A percentile compares a stretch with the other conserved stretches of the same genome.
These are phyloP conservation scores for Pasiphila rectangulata DNA, from an alignment of 2,888 invertebrate genomes.

Conservation along the genomic window DNA sequence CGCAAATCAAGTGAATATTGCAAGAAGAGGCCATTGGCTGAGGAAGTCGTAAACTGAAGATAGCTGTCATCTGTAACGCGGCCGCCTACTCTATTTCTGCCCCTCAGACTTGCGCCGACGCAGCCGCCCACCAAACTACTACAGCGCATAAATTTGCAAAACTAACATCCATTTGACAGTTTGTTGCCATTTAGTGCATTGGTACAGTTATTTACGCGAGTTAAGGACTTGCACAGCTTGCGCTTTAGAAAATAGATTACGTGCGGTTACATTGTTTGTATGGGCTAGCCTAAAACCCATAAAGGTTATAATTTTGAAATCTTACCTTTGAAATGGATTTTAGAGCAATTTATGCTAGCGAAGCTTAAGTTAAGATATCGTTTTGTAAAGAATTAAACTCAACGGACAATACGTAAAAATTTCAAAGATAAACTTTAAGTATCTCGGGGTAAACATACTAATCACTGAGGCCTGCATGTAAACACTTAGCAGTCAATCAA, in stretches of 20 bases:
- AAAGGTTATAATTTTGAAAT: too few relatives aligned
- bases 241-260: constrained; percentile 20
- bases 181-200: constrained; percentile 47
- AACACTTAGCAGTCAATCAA: constrained; percentile 20
- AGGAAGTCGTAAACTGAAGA: constrained; percentile 77
- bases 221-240: constrained; percentile 18
- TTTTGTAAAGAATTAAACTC: too few relatives aligned
- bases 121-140: constrained; percentile 50
- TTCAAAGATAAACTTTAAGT: too few relatives aligned
- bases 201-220: constrained; percentile 33
- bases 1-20: constrained; percentile 23
- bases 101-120: constrained; percentile 56
- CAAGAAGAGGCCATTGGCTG: constrained; percentile 70
- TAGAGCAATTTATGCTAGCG: too few relatives aligned
- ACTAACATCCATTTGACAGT: constrained; percentile 53
- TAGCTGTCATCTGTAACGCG: constrained; percentile 74
- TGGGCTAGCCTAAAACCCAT: too few relatives aligned
- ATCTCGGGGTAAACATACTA: background rate
- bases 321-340: too few relatives aligned
- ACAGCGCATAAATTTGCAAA: constrained; percentile 54
- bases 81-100: constrained; percentile 80
- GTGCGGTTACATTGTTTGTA: constrained; percentile 10
- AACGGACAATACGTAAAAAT: too few relatives aligned
- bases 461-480: background rate
- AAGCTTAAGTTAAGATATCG: too few relatives aligned